Base-by-base conservation (phyloP, 1,140 invertebrate species). In the Brachionus paranguensis region DNA sequence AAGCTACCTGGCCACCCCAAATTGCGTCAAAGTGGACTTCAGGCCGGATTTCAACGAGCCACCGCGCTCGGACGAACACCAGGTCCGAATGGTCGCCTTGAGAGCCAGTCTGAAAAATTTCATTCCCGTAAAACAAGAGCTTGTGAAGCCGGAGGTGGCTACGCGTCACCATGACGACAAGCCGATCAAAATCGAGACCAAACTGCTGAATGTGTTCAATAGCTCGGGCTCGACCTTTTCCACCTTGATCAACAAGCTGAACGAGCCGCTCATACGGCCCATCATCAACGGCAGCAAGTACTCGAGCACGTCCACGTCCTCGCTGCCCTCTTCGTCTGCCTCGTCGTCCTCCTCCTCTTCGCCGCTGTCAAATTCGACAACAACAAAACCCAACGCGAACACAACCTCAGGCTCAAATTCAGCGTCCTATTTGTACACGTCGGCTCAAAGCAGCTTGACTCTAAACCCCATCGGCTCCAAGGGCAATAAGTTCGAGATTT, bases 401-500 rank as follows among this genome's bases (percentile, higher is more conserved):
- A 20, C n/a, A 12, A 50, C 10, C 29, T 11, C 27, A 37, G 29
- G n/a, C 24, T 50, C 43, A 50, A 76, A 50, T 14, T 33, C 29
- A 5, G n/a, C 43, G 4, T 37, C 72, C 33, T 50, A 76, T 33
- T 50, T 76, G 17, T 50, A 76, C 41, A 50, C 72, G 8, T 76
- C 41, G 29, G 17, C n/a, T 29, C 45, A 76, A 53, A 72, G 68
- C 41, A 43, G 17, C 33, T 43, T 43, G 37, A 17, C 68, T 10
- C 27, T 76, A 27, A 76, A 76, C 43, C 43, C 43, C 3, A 47
- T 76, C 4, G 45, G 17, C 17, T 76, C 72, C 17, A 76, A 76
- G 29, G 50, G 72, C 27, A 76, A 76, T 8, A 76, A 76, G 45
- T 76, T 76, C 47, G 72, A 76, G 72, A 76, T 76, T 76, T 76